Base-by-base conservation (phyloP, 2,113 vertebrate species). In the Psammodynastes pulverulentus region DNA sequence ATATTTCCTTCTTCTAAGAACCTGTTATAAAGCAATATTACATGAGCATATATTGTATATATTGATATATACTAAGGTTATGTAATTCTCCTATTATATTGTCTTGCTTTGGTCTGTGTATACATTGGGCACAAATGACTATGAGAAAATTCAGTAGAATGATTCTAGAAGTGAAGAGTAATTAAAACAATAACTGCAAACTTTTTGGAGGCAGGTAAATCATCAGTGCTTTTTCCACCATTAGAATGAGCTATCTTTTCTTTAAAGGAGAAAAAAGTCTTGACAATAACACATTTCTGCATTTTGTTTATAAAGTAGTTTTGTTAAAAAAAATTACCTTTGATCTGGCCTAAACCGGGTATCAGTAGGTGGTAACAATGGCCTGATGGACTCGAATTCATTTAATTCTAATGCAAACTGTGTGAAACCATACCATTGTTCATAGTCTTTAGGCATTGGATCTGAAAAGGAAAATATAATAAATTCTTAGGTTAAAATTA, bases 401-500 rank as follows among this genome's bases (percentile, higher is more conserved):
- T 99, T 99, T 94, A 99, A 97, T 95, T 99, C 99, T 91, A 99
- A 94, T 39, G 99, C 99, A 97, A 99, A 99, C 62, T 99, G 98
- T 29, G 99, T 99, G 95, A 99, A 99, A 92, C 99, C 99, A 19
- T 99, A 99, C 96, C 98, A 99, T 91, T 98, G 98, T 90, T 99
- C 98, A n/a, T 97, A 96, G 94, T 98, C 98, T 56, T 97, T 97
- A 29, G 98, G 98, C 98, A 99, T 98, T 0, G 98, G 97, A 96
- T 99, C 99, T 99, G 93, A 85, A 97, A 92, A 91, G 86, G 96
- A 91, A 96, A 39, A 84, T 87, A 34, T 3, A 9, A 51, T 79
- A 15, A n/a, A 29, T 54, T 87, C 7, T 19, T 13, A 46, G 17
- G 3, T 43, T 49, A 92, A 88, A 23, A 54, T 26, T 54, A 34